These are phyloP conservation scores for Amaurobius ferox DNA, from an alignment of 2,888 invertebrate species.

Conservation along the genomic window DNA sequence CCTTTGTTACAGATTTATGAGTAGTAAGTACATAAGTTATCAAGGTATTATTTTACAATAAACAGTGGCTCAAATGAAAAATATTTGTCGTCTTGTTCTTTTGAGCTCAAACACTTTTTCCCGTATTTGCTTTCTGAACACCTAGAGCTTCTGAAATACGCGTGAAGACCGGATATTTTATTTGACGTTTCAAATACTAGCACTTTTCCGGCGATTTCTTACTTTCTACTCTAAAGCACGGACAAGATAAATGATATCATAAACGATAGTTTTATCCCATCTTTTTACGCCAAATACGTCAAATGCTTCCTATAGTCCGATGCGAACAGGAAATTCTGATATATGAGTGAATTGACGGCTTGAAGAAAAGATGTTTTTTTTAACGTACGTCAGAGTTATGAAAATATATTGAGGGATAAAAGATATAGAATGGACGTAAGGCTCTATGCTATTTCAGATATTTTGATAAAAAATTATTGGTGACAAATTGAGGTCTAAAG, in stretches of 20 bases:
- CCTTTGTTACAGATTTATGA: conserved; percentile 18
- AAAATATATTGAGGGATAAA: background rate
- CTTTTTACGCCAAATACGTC: conserved; percentile 19
- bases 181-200: conserved; percentile 4
- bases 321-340: conserved; percentile 12
- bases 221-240: conserved; percentile 13
- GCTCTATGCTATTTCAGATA: too few species aligned
- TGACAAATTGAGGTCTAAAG: too few species aligned
- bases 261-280: conserved; percentile 36
- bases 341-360: background rate
- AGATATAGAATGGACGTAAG: too few species aligned
- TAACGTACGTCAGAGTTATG: background rate
- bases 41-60: background rate
- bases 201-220: conserved; percentile 14
- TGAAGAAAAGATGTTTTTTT: background rate
- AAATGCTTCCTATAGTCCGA: conserved; percentile 17
- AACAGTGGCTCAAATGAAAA: background rate
- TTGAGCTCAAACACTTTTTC: background rate
- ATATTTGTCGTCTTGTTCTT: background rate
- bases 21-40: background rate
- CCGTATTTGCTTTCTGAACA: background rate
- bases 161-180: conserved; percentile 12
- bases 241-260: conserved; percentile 32
- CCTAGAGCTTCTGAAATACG: background rate
- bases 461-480: too few species aligned